phyloP scores from a whole-genome alignment of 2,888 invertebrate species.

The Leptothorax acervorum region DNA sequence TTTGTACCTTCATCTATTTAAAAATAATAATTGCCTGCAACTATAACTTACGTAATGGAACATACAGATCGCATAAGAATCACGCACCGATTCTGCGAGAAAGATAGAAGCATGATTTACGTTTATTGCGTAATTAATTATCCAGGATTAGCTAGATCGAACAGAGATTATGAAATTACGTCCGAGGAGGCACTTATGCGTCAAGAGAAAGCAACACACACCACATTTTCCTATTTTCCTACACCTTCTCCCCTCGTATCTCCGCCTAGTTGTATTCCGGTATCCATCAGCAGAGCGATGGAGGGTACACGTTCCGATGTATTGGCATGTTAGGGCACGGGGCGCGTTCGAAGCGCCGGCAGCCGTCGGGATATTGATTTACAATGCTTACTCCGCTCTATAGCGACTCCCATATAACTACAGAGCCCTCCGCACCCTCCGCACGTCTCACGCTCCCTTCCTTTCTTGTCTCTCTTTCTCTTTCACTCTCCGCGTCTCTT shows the following conservation, averaged over 20 bases:
- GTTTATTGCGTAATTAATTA: background rate
- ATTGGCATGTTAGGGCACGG: conserved; percentile 75
- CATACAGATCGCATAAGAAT: background rate
- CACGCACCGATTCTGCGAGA: background rate
- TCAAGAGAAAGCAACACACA: conserved; percentile 3
- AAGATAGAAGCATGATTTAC: background rate
- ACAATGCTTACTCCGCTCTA: conserved; percentile 81
- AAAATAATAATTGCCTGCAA: background rate
- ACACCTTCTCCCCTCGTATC: conserved; percentile 29
- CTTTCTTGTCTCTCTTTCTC: conserved; percentile 31
- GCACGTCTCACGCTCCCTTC: conserved; percentile 52
- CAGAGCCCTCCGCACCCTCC: conserved; percentile 66
- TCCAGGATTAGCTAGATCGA: background rate
- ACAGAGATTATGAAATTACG: conserved; percentile 18
- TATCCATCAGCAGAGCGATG: conserved; percentile 72
- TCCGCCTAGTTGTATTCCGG: conserved; percentile 69
- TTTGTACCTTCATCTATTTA: background rate
- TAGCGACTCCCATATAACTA: conserved; percentile 81
- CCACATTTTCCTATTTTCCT: conserved; percentile 3
- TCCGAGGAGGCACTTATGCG: background rate
- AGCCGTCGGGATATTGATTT: conserved; percentile 82
- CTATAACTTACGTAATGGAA: background rate
- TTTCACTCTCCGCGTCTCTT: conserved; percentile 41
- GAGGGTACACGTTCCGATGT: conserved; percentile 71
- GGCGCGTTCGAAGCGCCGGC: conserved; percentile 74